Evolutionary conservation across 1,140 invertebrate genomes (phyloP).

Genomic region (Conus ventricosus): DNA sequence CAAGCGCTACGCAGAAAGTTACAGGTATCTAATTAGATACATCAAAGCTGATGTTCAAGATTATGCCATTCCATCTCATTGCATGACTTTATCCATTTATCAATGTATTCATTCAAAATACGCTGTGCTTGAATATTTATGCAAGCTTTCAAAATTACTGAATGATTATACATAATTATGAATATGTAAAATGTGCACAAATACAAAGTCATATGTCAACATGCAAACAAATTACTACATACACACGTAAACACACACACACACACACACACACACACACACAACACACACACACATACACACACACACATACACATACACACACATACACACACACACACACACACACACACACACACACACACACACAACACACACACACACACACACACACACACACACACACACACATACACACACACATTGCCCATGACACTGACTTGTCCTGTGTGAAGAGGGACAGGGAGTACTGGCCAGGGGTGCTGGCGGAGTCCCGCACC

Average conservation of each 20-base stretch:
- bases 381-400: not conserved
- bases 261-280: not conserved
- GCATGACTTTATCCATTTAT: no score
- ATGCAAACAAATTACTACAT: not conserved
- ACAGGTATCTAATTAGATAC: no score
- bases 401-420: constrained; percentile 20
- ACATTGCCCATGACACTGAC: constrained; percentile 44
- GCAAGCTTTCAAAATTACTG: no score
- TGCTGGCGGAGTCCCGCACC: constrained; percentile 94
- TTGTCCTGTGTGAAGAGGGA: constrained; percentile 91
- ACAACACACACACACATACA: constrained; percentile 10
- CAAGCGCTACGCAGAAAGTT: no score
- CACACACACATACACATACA: not conserved
- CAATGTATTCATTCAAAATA: no score
- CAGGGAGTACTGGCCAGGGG: constrained; percentile 91
- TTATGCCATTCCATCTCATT: no score
- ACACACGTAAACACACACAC: not conserved
- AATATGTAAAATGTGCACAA: no score
- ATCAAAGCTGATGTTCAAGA: no score
- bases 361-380: constrained; percentile 22
- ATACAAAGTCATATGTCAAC: no score
- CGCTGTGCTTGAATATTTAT: no score
- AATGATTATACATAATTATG: no score
- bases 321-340: no score
- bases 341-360: constrained; percentile 6